Percentiles rank a stretch among this genome's conserved stretches.
phyloP scores from a whole-genome alignment of 2,113 vertebrate genomes.

The Crotalus helleri region DNA sequence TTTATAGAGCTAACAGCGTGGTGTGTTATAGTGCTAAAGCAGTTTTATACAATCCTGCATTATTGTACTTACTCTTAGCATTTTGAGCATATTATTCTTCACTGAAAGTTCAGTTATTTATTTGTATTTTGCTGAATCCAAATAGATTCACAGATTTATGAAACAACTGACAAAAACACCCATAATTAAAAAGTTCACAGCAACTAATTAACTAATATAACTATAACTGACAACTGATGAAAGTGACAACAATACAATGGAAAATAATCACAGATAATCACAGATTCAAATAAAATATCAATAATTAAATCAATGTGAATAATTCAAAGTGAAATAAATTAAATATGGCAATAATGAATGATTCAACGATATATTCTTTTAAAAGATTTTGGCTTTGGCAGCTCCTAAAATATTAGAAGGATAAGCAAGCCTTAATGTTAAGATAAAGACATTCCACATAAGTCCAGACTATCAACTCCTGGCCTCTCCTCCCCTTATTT shows the following conservation, averaged over 20 bases:
- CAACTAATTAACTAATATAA: not conserved
- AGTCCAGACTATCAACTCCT: not conserved
- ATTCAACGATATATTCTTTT: not conserved
- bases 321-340: not conserved
- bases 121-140: not conserved
- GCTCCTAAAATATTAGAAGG: not conserved
- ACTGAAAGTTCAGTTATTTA: not conserved
- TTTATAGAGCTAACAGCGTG: not conserved
- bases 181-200: not conserved
- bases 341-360: not conserved
- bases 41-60: not conserved
- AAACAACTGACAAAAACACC: not conserved
- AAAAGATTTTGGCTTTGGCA: not conserved
- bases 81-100: not conserved
- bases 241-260: not conserved
- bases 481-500: not conserved
- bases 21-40: not conserved
- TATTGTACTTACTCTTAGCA: not conserved
- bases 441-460: not conserved
- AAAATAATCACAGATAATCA: not conserved
- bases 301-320: not conserved
- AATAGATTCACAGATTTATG: not conserved
- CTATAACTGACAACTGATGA: not conserved
- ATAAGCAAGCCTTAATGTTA: not conserved
- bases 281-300: not conserved